These are phyloP conservation scores for Scotopteryx bipunctaria DNA, from an alignment of 2,888 invertebrate species.

Conservation along the genomic window DNA sequence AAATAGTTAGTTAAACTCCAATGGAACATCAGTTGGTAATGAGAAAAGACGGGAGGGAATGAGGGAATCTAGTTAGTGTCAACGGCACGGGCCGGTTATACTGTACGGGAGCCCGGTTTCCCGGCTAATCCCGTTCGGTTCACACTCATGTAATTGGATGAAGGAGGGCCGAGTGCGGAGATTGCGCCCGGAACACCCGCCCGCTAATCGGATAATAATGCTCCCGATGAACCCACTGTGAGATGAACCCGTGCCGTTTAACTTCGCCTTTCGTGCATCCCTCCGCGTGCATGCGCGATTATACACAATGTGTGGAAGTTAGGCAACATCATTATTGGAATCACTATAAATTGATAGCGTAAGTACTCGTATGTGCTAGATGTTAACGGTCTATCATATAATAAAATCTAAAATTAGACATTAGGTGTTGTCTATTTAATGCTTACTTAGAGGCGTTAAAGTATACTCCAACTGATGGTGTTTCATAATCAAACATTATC, in stretches of 20 bases:
- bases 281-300: slow-evolving; percentile 5
- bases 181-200: slow-evolving; percentile 67
- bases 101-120: slow-evolving; percentile 51
- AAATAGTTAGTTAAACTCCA: slow-evolving; percentile 29
- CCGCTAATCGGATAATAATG: slow-evolving; percentile 78
- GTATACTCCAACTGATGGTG: too few relatives aligned
- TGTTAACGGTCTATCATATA: too few relatives aligned
- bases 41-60: slow-evolving; percentile 39
- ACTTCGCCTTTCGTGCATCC: slow-evolving; percentile 34
- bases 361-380: too few relatives aligned
- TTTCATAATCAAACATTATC: too few relatives aligned
- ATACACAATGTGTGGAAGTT: slow-evolving; percentile 9
- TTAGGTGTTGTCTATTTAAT: too few relatives aligned
- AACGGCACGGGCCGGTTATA: slow-evolving; percentile 48
- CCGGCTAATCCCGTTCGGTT: slow-evolving; percentile 71
- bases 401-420: too few relatives aligned
- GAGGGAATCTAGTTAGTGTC: slow-evolving; percentile 48
- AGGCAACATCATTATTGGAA: slow-evolving; percentile 9
- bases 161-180: slow-evolving; percentile 68
- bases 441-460: too few relatives aligned
- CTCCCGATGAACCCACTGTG: slow-evolving; percentile 51
- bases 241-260: slow-evolving; percentile 44
- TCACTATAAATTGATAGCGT: slow-evolving; percentile 1
- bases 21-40: slow-evolving; percentile 32
- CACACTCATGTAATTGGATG: slow-evolving; percentile 80